Percentiles rank a stretch among this genome's conserved stretches.
Evolutionary conservation across 2,888 invertebrate species (phyloP).

Genomic region (Pseudolycoriella hygida): DNA sequence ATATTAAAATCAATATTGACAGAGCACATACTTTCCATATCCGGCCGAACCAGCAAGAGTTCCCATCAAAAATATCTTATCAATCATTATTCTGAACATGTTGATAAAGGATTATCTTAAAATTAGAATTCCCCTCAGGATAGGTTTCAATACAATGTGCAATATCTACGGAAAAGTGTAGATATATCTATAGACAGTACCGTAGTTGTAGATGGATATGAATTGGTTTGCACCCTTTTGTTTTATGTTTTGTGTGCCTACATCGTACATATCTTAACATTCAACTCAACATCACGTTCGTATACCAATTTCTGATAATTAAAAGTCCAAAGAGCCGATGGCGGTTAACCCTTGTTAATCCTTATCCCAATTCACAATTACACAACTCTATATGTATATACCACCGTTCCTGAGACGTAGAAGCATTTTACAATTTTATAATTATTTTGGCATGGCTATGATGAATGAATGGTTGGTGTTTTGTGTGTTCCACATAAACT

Average conservation of each 20-base stretch:
- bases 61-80: slow-evolving; percentile 5
- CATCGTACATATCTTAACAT: slow-evolving; percentile 1
- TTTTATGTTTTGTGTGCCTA: background rate
- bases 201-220: background rate
- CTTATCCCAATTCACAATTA: background rate
- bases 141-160: slow-evolving; percentile 1
- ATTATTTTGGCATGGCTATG: background rate
- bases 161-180: no score
- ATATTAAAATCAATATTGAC: no score
- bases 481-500: no score
- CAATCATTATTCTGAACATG: slow-evolving; percentile 7
- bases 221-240: background rate
- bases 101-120: slow-evolving; percentile 8
- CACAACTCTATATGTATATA: background rate
- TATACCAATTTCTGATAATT: slow-evolving; percentile 7
- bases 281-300: slow-evolving; percentile 3
- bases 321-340: slow-evolving; percentile 7
- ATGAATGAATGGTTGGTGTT: no score
- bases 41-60: no score
- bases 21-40: no score
- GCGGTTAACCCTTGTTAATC: slow-evolving; percentile 9
- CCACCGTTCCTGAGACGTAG: background rate
- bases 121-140: slow-evolving; percentile 8
- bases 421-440: background rate
- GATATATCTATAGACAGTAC: no score